phyloP scores from a whole-genome alignment of 2,113 vertebrate species.

The Anolis carolinensis region DNA sequence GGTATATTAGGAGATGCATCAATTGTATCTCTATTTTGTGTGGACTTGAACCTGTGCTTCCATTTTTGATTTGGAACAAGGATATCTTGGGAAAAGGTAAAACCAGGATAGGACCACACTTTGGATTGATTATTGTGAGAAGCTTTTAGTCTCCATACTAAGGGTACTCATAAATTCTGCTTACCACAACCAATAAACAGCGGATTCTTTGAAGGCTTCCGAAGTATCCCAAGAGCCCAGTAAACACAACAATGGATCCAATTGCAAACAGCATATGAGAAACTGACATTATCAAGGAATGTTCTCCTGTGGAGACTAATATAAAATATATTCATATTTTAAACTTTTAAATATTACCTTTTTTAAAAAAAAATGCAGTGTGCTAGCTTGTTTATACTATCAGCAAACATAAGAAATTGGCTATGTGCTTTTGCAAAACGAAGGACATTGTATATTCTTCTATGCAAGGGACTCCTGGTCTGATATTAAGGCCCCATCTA shows the following conservation, averaged over 20 bases:
- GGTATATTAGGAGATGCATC: no score
- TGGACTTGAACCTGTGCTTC: no score
- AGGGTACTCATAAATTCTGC: neutral
- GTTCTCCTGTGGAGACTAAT: slow-evolving; percentile 40
- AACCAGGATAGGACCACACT: neutral
- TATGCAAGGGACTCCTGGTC: neutral
- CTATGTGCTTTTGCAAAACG: neutral
- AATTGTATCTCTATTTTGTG: no score
- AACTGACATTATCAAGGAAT: slow-evolving; percentile 29
- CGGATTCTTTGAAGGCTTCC: slow-evolving; percentile 58
- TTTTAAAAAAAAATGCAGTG: neutral
- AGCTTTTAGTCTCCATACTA: neutral
- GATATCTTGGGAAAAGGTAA: no score
- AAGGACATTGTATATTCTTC: neutral
- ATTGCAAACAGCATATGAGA: slow-evolving; percentile 50
- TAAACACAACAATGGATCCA: slow-evolving; percentile 45
- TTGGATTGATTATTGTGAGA: no score
- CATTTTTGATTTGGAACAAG: no score
- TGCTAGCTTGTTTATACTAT: neutral
- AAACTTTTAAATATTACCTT: neutral
- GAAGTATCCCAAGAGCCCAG: slow-evolving; percentile 53
- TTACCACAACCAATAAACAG: slow-evolving; percentile 51
- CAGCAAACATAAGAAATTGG: neutral
- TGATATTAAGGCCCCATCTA: neutral
- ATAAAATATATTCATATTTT: slow-evolving; percentile 34